Evolutionary conservation across 2,888 invertebrate genomes (phyloP), one percentile per base, ranked within the genome.

Genomic region (Bombylius discolor): DNA sequence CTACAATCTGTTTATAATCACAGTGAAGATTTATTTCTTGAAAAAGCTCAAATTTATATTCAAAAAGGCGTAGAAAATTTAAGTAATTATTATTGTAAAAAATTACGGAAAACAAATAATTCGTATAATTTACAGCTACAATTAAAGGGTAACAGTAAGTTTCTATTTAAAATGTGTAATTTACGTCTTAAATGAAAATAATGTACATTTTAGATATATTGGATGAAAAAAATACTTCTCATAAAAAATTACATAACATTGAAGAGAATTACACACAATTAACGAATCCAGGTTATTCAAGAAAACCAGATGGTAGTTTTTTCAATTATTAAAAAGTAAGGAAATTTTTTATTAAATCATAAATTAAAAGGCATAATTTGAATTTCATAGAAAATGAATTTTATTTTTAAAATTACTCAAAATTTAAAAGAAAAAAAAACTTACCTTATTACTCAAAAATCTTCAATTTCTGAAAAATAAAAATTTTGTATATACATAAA

Each of bases 261-360:
- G 12, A 7, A n/a, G 53, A 53, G 65, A 69, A 85, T 45, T 89
- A 89, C 70, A 83, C 83, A 13, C 86, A 87, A 62, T 81, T 86
- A 71, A 87, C 88, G 33, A 89, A 88, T 70, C 85, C 87, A 59
- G 89, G 89, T 4, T 89, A 82, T 74, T 85, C 86, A 57, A 79
- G 89, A 63, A 87, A 89, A 71, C 81, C 83, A 8, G 88, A 85
- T 62, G 85, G 85, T 63, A 83, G 81, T 52, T 80, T 82, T 59
- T 85, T 83, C 74, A 83, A 83, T 67, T 85, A 85, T 68, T 85
- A 76, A 66, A 23, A 23, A 23, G 23, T 23, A 23, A 23, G 23
- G 23, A 42, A 36, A 7, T 36, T 36, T 7, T 36, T 36, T 36
- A 36, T 8, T 5, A 36, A 36, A 36, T 36, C 1, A 8, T 5